These are phyloP conservation scores for Acrobasis repandana DNA, from an alignment of 2,888 invertebrate genomes.

Conservation along the genomic window DNA sequence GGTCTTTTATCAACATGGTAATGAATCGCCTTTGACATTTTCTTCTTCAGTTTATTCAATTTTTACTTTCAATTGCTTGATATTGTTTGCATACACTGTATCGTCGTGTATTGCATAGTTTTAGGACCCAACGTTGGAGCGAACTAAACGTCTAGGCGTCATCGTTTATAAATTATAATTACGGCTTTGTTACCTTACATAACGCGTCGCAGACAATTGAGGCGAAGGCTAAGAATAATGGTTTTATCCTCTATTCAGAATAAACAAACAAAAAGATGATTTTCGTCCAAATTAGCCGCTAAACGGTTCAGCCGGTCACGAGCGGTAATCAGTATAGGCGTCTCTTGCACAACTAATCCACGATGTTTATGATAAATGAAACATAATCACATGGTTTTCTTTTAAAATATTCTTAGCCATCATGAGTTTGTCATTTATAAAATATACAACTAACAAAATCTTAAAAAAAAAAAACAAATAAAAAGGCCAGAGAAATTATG, in stretches of 20 bases:
- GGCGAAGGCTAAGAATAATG: constrained; percentile 17
- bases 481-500: too few species aligned
- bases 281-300: constrained; percentile 9
- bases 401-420: too few species aligned
- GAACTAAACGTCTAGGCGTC: neutral
- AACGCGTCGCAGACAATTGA: constrained; percentile 17
- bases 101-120: too few species aligned
- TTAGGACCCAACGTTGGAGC: neutral
- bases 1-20: too few species aligned
- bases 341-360: neutral
- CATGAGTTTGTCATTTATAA: too few species aligned
- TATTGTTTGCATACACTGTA: too few species aligned
- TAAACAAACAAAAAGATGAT: constrained; percentile 13
- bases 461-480: too few species aligned
- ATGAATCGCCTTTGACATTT: too few species aligned
- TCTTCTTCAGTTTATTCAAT: too few species aligned
- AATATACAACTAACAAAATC: too few species aligned
- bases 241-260: constrained; percentile 12
- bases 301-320: constrained; percentile 16
- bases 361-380: neutral
- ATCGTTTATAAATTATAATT: constrained; percentile 11
- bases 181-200: constrained; percentile 14
- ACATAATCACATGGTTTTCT: too few species aligned
- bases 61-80: too few species aligned
- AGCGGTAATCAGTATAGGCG: neutral